Conservation (phyloP, 1,140 invertebrate species). For the Diploscapter pachys region DNA sequence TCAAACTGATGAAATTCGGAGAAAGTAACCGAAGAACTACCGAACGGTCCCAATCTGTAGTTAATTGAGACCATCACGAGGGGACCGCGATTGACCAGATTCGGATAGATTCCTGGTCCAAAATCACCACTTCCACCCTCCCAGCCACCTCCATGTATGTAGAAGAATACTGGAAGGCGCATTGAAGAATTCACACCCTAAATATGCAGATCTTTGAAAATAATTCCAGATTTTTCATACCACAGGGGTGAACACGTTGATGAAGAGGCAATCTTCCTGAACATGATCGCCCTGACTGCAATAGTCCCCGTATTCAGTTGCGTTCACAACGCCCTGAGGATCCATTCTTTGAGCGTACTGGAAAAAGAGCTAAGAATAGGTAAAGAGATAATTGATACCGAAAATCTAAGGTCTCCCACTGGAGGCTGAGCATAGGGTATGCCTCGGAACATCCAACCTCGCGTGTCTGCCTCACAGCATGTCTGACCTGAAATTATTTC, state of each 20-base stretch:
- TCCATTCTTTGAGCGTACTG: constrained; percentile 7
- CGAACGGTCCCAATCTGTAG: constrained; percentile 51
- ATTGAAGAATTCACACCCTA: neutral
- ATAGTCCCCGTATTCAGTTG: constrained; percentile 2
- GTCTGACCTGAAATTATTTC: no score
- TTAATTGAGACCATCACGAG: constrained; percentile 58
- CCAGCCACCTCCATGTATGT: constrained; percentile 39
- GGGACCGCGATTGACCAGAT: constrained; percentile 30
- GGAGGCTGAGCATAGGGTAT: constrained; percentile 27
- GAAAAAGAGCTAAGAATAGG: no score
- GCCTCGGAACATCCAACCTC: neutral
- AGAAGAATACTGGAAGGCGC: constrained; percentile 32
- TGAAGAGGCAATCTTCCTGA: constrained; percentile 24
- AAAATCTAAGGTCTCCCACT: constrained; percentile 4
- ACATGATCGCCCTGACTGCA: constrained; percentile 11
- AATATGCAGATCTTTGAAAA: constrained; percentile 1
- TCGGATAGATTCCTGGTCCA: constrained; percentile 16
- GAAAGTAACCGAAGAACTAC: constrained; percentile 14
- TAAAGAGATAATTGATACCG: no score
- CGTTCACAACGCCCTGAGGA: constrained; percentile 12
- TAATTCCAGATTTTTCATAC: no score
- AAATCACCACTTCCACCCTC: constrained; percentile 7
- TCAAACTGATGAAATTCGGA: neutral
- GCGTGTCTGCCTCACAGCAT: no score
- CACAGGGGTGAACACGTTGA: constrained; percentile 22